Base-by-base conservation (phyloP, 2,888 invertebrate genomes). In the Endomychus coccineus region DNA sequence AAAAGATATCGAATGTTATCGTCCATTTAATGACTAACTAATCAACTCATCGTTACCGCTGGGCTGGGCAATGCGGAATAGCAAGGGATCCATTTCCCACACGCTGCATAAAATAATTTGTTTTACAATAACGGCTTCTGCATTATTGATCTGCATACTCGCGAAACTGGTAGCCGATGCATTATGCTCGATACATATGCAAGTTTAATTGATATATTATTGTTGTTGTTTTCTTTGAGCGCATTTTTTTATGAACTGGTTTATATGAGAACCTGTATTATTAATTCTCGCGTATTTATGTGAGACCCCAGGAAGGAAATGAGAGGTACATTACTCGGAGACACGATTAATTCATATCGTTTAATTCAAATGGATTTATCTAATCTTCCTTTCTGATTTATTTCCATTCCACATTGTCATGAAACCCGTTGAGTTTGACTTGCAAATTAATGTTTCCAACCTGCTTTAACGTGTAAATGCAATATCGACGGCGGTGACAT, bases 201-300 rank as follows among this genome's bases (percentile, higher is more conserved):
- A 38, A 47, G 37, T 40, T 45, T 46, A 49, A 49, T 45, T 51
- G 50, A 51, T 50, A 43, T 50, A 51, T 48, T 47, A 49, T 45
- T 47, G 35, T 25, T 19, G 15, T 31, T 44, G 45, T 45, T 46
- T 41, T 41, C 39, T 45, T 46, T 48, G 42, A 41, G 30, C 29
- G 36, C 41, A 44, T 49, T 47, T 45, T 45, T 43, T 45, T 42
- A 44, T 40, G 43, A 37, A 43, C 48, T 45, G 36, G 50, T 49
- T 45, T 41, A 9, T n/a, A 10, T 9, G 27, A 10, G 9, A 25
- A 25, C 12, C 27, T 10, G 27, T 10, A 25, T 35, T 39, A 34
- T 39, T 30, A 39, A 39, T 17, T 34, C 14, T 6, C 27, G 10
- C 34, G 30, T 34, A 30, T 39, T 39, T 34, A 39, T 39, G 39